A percentile compares a stretch with the other conserved stretches of the same genome.
These are phyloP conservation scores for Orientallactaga bullata DNA, from an alignment of 2,113 vertebrate species.

Conservation along the genomic window DNA sequence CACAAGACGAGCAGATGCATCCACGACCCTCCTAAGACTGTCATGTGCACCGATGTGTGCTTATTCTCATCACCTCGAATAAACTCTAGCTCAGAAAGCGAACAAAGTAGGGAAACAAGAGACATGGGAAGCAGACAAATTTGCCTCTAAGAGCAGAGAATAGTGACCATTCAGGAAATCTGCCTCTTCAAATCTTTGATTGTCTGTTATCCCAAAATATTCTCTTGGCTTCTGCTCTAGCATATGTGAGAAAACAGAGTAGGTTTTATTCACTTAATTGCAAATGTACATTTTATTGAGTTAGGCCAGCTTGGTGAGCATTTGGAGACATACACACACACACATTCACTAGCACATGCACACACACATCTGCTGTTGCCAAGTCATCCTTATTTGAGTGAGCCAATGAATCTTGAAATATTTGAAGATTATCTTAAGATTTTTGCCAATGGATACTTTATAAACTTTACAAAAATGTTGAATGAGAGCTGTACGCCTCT, in stretches of 20 bases:
- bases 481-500: neutral
- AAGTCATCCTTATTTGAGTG: constrained; percentile 22
- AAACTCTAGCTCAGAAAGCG: constrained; percentile 23
- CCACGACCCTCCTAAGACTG: neutral
- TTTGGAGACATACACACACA: neutral
- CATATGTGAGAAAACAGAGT: neutral
- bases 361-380: neutral
- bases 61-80: neutral
- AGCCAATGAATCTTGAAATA: neutral
- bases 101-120: neutral
- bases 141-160: constrained; percentile 25
- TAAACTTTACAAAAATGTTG: neutral
- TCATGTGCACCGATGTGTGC: neutral
- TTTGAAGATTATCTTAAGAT: neutral
- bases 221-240: neutral
- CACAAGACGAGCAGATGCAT: neutral
- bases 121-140: neutral
- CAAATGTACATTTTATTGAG: neutral
- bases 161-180: neutral
- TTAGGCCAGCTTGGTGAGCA: neutral
- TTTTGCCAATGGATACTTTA: neutral
- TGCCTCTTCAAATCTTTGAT: neutral
- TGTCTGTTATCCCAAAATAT: neutral
- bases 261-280: neutral
- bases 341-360: no score